These are phyloP conservation scores for Ceraclea dissimilis DNA, from an alignment of 2,888 invertebrate genomes.

Conservation along the genomic window DNA sequence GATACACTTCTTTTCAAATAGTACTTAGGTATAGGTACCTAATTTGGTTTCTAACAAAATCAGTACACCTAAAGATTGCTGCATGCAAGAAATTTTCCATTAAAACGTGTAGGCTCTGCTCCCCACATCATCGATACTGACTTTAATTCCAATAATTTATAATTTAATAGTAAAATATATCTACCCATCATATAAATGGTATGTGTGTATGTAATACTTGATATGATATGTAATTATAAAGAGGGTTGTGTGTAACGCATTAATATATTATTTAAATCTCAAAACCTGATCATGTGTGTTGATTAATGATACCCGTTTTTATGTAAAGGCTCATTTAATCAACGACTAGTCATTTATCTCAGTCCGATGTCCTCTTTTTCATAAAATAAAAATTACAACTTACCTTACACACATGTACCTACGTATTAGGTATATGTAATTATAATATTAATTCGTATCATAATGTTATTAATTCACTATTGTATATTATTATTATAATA, in stretches of 20 bases:
- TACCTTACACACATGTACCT: background rate
- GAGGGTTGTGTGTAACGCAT: slow-evolving; percentile 6
- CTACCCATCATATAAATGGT: too few relatives aligned
- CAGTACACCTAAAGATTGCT: too few relatives aligned
- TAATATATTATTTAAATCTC: slow-evolving; percentile 17
- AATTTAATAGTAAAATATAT: too few relatives aligned
- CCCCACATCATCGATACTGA: too few relatives aligned
- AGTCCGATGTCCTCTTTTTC: slow-evolving; percentile 15
- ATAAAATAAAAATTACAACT: slow-evolving; percentile 3
- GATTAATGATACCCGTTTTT: slow-evolving; percentile 17
- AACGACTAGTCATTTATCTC: slow-evolving; percentile 16
- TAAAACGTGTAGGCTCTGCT: too few relatives aligned
- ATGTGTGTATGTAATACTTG: too few relatives aligned
- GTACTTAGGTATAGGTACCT: too few relatives aligned
- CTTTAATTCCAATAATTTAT: too few relatives aligned
- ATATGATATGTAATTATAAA: background rate
- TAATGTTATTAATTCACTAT: background rate
- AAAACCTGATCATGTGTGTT: slow-evolving; percentile 12
- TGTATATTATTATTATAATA: too few relatives aligned
- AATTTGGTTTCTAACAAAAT: too few relatives aligned
- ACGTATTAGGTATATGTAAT: background rate
- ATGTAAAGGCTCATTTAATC: slow-evolving; percentile 16
- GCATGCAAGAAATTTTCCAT: too few relatives aligned
- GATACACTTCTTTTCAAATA: too few relatives aligned
- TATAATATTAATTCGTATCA: background rate